phyloP scores from a whole-genome alignment of 2,888 invertebrate genomes.

The Drosophila neutralis region DNA sequence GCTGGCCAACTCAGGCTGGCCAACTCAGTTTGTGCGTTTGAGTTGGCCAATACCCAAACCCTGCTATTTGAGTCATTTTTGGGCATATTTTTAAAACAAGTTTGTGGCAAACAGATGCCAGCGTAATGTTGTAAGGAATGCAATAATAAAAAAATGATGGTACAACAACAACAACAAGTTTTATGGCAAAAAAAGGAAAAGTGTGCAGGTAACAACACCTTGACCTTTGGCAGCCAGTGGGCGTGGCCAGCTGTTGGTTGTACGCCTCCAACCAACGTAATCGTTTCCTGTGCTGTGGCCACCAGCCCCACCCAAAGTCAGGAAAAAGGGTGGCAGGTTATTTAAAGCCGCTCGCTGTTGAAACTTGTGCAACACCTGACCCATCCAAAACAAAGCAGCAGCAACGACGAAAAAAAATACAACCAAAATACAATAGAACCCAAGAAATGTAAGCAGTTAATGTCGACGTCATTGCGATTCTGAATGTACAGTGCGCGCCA shows the following conservation, averaged over 20 bases:
- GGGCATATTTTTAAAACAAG: constrained; percentile 59
- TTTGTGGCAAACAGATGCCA: constrained; percentile 27
- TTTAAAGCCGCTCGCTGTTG: constrained; percentile 46
- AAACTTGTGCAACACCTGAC: constrained; percentile 53
- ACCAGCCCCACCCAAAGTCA: neutral
- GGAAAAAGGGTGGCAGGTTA: constrained; percentile 30
- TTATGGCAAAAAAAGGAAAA: neutral
- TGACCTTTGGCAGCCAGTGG: constrained; percentile 61
- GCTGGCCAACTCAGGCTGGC: constrained; percentile 1
- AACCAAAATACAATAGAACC: constrained; percentile 8
- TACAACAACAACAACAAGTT: neutral
- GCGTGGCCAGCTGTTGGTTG: constrained; percentile 37
- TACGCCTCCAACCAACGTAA: constrained; percentile 48
- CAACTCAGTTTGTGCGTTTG: neutral
- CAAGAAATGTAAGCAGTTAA: constrained; percentile 2
- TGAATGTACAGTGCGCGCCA: neutral
- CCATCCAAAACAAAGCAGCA: constrained; percentile 24
- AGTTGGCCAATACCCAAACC: neutral
- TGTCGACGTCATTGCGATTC: neutral
- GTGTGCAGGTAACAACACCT: constrained; percentile 44
- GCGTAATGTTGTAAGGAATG: constrained; percentile 30
- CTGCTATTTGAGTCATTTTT: constrained; percentile 45
- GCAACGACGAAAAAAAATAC: constrained; percentile 4
- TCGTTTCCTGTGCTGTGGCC: constrained; percentile 43
- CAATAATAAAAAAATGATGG: constrained; percentile 1